Percentiles rank a stretch among this genome's conserved stretches.
Evolutionary conservation across 1,140 invertebrate species (phyloP).

Genomic region (Halesus radiatus): DNA sequence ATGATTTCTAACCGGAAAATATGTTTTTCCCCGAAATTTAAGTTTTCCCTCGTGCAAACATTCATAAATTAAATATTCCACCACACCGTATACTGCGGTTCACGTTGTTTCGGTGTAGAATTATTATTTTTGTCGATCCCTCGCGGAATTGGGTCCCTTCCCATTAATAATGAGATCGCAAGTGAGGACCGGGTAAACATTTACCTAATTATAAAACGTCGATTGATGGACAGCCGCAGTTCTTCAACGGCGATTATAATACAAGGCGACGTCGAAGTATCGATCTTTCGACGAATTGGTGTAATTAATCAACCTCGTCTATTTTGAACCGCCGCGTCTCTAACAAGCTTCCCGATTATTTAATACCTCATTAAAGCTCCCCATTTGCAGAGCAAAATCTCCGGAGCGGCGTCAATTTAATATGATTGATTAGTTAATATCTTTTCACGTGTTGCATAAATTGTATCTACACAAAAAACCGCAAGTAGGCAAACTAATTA

Average conservation of each 20-base stretch:
- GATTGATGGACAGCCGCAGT: conserved; percentile 16
- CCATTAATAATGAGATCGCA: background rate
- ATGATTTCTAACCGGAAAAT: no score
- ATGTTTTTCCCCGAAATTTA: no score
- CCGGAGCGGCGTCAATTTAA: conserved; percentile 16
- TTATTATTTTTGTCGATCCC: no score
- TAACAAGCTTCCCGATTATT: conserved; percentile 25
- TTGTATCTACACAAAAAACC: background rate
- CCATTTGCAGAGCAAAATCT: conserved; percentile 11
- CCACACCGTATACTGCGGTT: no score
- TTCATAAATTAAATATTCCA: no score
- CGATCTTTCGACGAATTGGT: conserved; percentile 26
- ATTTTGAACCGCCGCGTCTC: conserved; percentile 15
- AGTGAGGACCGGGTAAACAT: background rate
- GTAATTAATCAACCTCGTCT: conserved; percentile 36
- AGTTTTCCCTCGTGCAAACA: no score
- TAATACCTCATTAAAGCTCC: conserved; percentile 30
- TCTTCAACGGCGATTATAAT: background rate
- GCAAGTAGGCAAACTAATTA: background rate
- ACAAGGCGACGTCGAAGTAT: conserved; percentile 13
- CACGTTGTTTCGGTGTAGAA: no score
- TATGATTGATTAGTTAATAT: conserved; percentile 18
- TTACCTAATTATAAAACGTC: background rate
- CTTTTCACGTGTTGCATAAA: background rate
- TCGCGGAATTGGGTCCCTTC: background rate